These are phyloP conservation scores for Garra rufa DNA, from an alignment of 2,113 vertebrate genomes.

Conservation along the genomic window DNA sequence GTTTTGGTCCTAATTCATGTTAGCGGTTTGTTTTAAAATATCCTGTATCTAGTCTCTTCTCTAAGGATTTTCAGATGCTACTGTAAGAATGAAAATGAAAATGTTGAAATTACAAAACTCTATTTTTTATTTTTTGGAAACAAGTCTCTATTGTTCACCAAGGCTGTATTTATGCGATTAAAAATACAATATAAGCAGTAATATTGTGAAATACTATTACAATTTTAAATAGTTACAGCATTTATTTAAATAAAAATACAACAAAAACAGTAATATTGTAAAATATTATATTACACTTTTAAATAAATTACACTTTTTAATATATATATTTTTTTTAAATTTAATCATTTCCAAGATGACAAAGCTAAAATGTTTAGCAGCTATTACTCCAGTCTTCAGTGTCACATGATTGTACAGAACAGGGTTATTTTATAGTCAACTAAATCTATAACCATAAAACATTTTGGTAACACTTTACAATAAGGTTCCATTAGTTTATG, in stretches of 20 bases:
- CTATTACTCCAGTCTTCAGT: neutral
- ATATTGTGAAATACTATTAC: neutral
- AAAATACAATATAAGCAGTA: neutral
- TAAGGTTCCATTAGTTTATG: too few relatives aligned
- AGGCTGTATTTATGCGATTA: neutral
- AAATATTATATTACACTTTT: neutral
- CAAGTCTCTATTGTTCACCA: neutral
- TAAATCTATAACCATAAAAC: too few relatives aligned
- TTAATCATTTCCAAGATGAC: neutral
- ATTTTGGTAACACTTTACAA: too few relatives aligned
- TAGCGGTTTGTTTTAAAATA: conserved; percentile 35
- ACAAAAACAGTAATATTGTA: neutral
- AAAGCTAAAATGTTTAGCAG: neutral
- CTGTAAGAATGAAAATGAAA: neutral
- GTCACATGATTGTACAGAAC: neutral
- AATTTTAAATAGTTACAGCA: neutral
- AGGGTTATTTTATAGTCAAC: too few relatives aligned
- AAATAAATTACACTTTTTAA: too few relatives aligned
- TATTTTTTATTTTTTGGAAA: too few relatives aligned
- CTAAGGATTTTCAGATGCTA: neutral
- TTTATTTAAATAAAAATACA: neutral
- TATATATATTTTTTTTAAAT: too few relatives aligned
- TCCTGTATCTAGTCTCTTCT: neutral
- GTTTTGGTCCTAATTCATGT: conserved; percentile 53
- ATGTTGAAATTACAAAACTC: too few relatives aligned